Evolutionary conservation across 2,797 vertebrate genomes (phyloP).

Genomic region (Platalea minor): DNA sequence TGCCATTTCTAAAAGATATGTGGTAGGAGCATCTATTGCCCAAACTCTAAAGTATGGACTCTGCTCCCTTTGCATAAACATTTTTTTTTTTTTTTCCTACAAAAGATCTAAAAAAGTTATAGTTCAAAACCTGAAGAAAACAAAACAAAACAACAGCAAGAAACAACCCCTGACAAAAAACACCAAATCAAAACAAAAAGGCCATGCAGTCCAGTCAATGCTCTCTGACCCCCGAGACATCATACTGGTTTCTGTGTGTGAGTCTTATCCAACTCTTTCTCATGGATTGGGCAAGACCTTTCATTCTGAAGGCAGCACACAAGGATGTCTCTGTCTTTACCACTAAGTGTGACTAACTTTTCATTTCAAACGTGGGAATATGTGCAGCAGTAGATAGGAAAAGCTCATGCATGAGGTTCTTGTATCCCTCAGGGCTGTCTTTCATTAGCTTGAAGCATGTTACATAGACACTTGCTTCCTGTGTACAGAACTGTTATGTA

Average conservation of each 20-base stretch:
- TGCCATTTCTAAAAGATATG: background rate
- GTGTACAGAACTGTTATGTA: background rate
- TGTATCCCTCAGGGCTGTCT: background rate
- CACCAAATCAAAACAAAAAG: background rate
- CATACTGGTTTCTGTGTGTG: background rate
- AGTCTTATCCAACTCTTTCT: background rate
- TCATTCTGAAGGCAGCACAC: background rate
- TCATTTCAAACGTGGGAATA: background rate
- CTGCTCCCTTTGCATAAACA: background rate
- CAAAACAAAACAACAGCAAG: background rate
- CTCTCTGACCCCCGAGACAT: background rate
- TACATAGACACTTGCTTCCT: background rate
- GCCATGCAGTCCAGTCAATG: background rate
- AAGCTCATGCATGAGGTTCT: background rate
- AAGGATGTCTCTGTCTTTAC: background rate
- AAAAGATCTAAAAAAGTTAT: background rate
- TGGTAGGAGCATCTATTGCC: background rate
- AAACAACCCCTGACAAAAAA: accelerated
- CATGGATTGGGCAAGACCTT: background rate
- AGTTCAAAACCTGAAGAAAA: background rate
- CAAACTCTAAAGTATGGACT: background rate
- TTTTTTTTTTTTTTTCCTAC: background rate
- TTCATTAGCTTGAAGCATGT: background rate
- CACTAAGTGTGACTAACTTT: background rate
- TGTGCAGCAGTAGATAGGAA: background rate